These are phyloP conservation scores for Oopsacas minuta DNA, from an alignment of 37 sponge, comb jelly and placozoan species.

Conservation along the genomic window DNA sequence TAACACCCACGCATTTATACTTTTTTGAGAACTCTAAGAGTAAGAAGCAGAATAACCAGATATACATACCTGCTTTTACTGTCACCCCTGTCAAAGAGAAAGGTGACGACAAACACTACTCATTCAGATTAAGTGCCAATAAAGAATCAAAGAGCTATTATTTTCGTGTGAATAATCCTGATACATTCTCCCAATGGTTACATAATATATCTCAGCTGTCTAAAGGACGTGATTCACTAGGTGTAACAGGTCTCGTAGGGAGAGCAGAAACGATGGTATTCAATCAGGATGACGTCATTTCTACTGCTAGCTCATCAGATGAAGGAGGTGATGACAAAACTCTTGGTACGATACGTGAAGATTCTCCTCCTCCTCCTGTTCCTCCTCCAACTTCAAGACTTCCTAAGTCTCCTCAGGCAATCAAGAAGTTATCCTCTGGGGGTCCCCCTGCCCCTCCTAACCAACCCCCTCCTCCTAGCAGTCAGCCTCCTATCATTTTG, in stretches of 20 bases:
- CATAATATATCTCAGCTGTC: not conserved
- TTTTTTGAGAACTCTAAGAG: constrained; percentile 64
- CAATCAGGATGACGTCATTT: not conserved
- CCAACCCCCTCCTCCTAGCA: constrained; percentile 8
- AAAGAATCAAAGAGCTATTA: constrained; percentile 34
- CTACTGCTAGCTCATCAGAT: not conserved
- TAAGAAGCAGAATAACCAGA: constrained; percentile 54
- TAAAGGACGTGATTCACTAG: not conserved
- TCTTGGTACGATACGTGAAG: not conserved
- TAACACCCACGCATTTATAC: constrained; percentile 50
- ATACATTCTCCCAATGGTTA: constrained; percentile 39
- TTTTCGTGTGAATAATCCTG: constrained; percentile 29
- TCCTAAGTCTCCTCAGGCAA: not conserved
- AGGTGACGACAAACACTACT: constrained; percentile 55
- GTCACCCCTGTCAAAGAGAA: constrained; percentile 29
- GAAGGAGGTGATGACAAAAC: constrained; percentile 22
- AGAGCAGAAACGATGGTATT: constrained; percentile 5
- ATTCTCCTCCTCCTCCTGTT: not conserved
- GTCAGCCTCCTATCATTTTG: constrained; percentile 20
- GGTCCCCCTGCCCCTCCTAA: not conserved
- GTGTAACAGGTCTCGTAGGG: not conserved
- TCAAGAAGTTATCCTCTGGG: not conserved
- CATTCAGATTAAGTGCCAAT: constrained; percentile 40
- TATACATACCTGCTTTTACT: constrained; percentile 28
- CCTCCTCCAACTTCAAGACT: not conserved